Base-by-base conservation (phyloP, 2,888 invertebrate genomes). In the Acheta domesticus region DNA sequence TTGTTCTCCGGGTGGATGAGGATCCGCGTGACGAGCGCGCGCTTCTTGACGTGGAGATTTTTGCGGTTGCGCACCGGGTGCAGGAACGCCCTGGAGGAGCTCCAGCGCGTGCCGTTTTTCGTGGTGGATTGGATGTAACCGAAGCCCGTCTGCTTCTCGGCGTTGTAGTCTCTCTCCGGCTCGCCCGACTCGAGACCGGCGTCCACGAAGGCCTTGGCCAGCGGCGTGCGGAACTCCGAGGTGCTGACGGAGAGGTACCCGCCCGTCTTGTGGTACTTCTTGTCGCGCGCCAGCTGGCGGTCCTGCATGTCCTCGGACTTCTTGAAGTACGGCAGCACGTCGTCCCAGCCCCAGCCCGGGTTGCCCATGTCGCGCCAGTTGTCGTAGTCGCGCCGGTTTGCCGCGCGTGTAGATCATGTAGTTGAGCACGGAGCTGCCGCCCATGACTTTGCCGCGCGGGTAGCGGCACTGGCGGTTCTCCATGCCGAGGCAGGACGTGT, bases 361-460 rank as follows among this genome's bases (percentile, higher is more conserved):
- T 93, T 93, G 0, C 93, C 95, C 84, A 91, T 85, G 1, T 87
- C 87, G 19, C 91, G 90, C 96, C 96, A 96, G 8, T 88, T 87
- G 84, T 96, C 92, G 85, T 93, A 96, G 84, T 96, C 95, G 5
- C 88, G 86, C 11, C 78, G 19, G 83, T 92, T n/a, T 89, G 16
- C 93, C 94, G 81, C 94, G 87, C 0, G 93, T 93, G 84, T 93
- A 94, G 84, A 93, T 91, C 94, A 96, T 94, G 83, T 92, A 92
- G 85, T 96, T 96, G 14, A 95, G 87, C 0, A 93, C 92, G 82
- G 93, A 93, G 12, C 92, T 92, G 2, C 96, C 96, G 11, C 96
- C 96, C 85, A 96, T 89, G 0, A 94, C 93, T 86, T 93, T 81
- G 19, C 81, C 81, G 16, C 84, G 82, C 0, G 95, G 94, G 92